Conservation (phyloP, 1,140 invertebrate species). For the Drosophila dunni region DNA sequence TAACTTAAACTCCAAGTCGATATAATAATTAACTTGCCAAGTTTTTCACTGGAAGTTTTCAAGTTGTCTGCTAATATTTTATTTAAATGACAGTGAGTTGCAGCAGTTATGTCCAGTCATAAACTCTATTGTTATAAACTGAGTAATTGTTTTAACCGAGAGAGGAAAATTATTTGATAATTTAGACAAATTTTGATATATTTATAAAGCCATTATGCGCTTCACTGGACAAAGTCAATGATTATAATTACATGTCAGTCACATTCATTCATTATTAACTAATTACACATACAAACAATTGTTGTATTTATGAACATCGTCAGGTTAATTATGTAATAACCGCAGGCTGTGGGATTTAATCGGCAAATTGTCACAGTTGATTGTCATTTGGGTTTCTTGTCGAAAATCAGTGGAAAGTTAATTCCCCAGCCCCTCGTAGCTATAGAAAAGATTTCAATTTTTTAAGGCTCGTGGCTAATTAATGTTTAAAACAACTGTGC, state of each 20-base stretch:
- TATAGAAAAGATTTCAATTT: too few relatives aligned
- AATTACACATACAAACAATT: neutral
- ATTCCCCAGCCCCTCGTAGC: too few relatives aligned
- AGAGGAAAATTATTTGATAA: neutral
- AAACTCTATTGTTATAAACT: neutral
- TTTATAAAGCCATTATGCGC: conserved; percentile 5
- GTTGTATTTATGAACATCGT: neutral
- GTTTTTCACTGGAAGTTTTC: neutral
- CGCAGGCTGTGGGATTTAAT: conserved; percentile 59
- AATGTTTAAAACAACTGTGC: conserved; percentile 59
- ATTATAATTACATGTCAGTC: conserved; percentile 44
- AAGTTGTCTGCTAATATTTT: neutral
- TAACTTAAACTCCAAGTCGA: too few relatives aligned
- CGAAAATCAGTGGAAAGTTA: neutral
- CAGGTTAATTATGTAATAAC: conserved; percentile 57
- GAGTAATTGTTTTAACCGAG: neutral
- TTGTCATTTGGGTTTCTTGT: conserved; percentile 41
- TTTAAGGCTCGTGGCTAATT: conserved; percentile 47
- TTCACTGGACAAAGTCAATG: conserved; percentile 12
- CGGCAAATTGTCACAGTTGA: conserved; percentile 72
- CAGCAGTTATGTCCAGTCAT: neutral
- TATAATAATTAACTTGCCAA: neutral
- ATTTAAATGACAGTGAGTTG: neutral
- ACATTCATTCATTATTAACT: conserved; percentile 14
- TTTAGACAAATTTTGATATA: conserved; percentile 4